These are phyloP conservation scores for Molothrus ater DNA, from an alignment of 2,797 vertebrate species.

Conservation along the genomic window DNA sequence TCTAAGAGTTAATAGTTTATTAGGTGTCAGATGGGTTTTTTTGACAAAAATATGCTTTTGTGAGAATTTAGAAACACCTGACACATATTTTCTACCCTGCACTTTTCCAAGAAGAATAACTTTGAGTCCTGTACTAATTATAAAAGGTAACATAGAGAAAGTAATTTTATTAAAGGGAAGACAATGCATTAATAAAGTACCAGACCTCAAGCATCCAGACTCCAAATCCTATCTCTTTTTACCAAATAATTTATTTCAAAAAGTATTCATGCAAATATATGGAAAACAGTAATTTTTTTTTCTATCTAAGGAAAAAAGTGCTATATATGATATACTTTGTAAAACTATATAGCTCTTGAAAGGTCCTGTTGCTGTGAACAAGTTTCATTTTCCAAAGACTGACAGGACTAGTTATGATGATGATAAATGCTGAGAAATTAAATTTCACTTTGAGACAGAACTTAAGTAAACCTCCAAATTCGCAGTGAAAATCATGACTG, in stretches of 20 bases:
- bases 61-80: neutral
- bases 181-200: neutral
- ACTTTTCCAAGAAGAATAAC: neutral
- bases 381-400: neutral
- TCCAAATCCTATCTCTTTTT: neutral
- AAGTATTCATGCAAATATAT: neutral
- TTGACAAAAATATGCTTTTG: neutral
- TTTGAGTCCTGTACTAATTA: neutral
- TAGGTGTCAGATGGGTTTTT: neutral
- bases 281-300: neutral
- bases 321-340: neutral
- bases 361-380: neutral
- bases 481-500: neutral
- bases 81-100: neutral
- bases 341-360: neutral
- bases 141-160: neutral
- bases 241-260: neutral
- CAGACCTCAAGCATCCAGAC: neutral
- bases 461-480: neutral
- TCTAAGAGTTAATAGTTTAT: neutral
- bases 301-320: neutral
- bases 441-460: neutral
- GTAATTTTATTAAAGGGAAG: neutral
- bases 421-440: neutral
- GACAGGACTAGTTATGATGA: neutral